These are phyloP conservation scores for Fabriciana adippe DNA, from an alignment of 2,888 invertebrate species.

Conservation along the genomic window DNA sequence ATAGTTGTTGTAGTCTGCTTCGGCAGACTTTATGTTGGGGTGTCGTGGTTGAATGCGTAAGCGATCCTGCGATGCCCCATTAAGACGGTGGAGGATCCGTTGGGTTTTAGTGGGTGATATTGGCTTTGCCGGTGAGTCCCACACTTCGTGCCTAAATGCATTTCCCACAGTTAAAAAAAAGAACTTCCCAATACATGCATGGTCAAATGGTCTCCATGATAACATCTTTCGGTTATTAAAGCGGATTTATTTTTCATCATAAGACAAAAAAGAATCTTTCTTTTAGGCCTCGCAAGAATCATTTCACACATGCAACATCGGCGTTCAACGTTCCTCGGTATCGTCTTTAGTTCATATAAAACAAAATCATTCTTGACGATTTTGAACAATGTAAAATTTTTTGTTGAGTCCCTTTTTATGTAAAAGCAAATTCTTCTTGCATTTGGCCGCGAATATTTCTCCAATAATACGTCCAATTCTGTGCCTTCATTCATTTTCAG, in stretches of 20 bases:
- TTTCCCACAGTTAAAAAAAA: background rate
- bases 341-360: constrained; percentile 34
- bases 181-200: constrained; percentile 28
- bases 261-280: constrained; percentile 16
- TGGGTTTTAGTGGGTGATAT: no score
- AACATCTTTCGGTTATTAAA: constrained; percentile 36
- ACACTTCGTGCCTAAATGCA: no score
- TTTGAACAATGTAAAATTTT: constrained; percentile 27
- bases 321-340: constrained; percentile 39
- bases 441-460: background rate
- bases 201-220: constrained; percentile 32
- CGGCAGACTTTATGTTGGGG: no score
- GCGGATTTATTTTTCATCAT: constrained; percentile 30
- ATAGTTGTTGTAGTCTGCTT: no score
- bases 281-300: constrained; percentile 10
- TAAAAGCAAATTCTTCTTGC: constrained; percentile 26
- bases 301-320: constrained; percentile 24
- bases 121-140: no score
- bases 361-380: constrained; percentile 24
- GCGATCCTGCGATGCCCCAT: no score
- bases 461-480: constrained; percentile 9
- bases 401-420: constrained; percentile 28
- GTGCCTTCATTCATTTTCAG: constrained; percentile 24
- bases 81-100: no score
- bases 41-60: no score